Evolutionary conservation across 2,888 invertebrate species (phyloP), one percentile per base, ranked within the genome.

Genomic region (Crocallis elinguaria): DNA sequence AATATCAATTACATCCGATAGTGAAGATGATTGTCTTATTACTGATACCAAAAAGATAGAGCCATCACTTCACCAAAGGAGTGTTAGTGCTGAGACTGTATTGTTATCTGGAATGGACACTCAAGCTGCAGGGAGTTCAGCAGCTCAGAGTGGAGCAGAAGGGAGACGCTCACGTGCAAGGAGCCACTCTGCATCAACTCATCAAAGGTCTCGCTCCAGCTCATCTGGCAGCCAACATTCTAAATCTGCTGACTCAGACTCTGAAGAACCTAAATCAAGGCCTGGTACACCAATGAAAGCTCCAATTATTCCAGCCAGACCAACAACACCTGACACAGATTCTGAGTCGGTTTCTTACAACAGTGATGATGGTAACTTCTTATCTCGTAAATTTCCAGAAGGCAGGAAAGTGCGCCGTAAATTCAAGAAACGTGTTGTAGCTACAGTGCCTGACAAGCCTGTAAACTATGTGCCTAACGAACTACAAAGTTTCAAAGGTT

Each of bases 331-430:
- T 55, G 82, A 80, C 29, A 79, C 87, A 8, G 84, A 84, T 63
- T 88, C 90, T 3, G 88, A 86, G 59, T 86, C 88, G 35, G 49
- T 85, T 14, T 88, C 90, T 3, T 86, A 85, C 59, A 74, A 85
- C 30, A 91, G 88, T 72, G 87, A 86, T 36, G 86, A 86, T 57
- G 82, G 84, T 38, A 86, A 88, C 63, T 91, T 91, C 68, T 74
- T 87, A 32, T 86, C 88, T 27, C 80, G 89, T 64, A 82, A 84
- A 33, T 90, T 77, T 71, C 83, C 79, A 12, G 81, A 85, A 41
- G 73, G 68, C 11, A 79, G 77, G 55, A 88, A 82, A 69, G 32
- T 65, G 8, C 82, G 68, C 58, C 74, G 74, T 17, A 87, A 78
- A 71, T n/a, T 73, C 2, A 86, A 79, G 58, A 85, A 74, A 62